Percentiles rank a stretch among this genome's conserved stretches.
These are phyloP conservation scores for Crambe crambe DNA, from an alignment of 37 sponge, comb jelly and placozoan genomes.

Conservation along the genomic window DNA sequence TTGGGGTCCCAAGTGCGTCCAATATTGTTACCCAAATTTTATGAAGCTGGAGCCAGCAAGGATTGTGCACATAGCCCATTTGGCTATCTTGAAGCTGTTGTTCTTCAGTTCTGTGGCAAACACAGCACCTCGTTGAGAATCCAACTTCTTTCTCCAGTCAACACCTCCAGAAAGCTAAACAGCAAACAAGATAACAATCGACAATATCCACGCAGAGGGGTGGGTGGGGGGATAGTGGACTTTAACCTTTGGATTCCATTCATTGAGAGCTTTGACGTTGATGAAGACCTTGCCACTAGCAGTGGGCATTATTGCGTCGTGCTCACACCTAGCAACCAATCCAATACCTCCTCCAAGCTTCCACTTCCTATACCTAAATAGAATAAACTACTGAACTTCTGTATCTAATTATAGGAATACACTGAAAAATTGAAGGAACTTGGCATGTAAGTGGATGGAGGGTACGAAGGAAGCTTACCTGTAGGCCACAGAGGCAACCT, in stretches of 20 bases:
- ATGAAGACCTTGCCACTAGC: conserved; percentile 52
- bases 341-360: conserved; percentile 55
- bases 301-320: conserved; percentile 80
- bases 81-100: conserved; percentile 95
- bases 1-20: too few species aligned
- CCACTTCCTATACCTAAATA: conserved; percentile 93
- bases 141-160: conserved; percentile 97
- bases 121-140: conserved; percentile 94
- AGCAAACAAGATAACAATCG: not conserved
- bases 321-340: conserved; percentile 83
- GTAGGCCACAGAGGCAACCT: conserved; percentile 89
- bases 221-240: not conserved
- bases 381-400: not conserved
- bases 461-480: conserved; percentile 53
- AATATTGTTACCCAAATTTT: conserved; percentile 94
- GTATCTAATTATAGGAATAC: not conserved
- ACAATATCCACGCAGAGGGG: not conserved
- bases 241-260: conserved; percentile 87
- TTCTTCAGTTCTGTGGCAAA: conserved; percentile 99
- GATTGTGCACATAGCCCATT: conserved; percentile 90
- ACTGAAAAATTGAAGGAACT: not conserved
- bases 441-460: too few species aligned
- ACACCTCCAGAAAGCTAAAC: conserved; percentile 53
- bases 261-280: conserved; percentile 89
- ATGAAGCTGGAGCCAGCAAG: conserved; percentile 91